Base-by-base conservation (phyloP, 2,888 invertebrate genomes). In the Diploptera punctata region DNA sequence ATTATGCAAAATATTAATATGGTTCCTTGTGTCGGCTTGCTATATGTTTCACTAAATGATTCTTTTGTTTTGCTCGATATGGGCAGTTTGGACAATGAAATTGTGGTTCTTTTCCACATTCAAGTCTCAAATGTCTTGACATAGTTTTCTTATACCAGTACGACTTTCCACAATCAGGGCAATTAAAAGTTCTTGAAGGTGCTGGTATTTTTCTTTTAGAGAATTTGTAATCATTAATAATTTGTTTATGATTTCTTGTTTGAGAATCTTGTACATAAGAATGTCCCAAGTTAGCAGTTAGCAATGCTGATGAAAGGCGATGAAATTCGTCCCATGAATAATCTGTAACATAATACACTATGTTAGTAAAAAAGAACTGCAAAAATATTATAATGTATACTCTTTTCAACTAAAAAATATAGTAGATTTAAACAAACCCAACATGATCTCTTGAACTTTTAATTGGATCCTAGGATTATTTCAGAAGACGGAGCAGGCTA, bases 61-160 rank as follows among this genome's bases (percentile, higher is more conserved):
- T 49, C 49, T 73, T 73, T 13, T 33, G 61, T 26, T 70, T 70
- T 21, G 43, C 38, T 19, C 62, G 67, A 24, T 71, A 60, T 7
- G 60, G 49, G 33, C 73, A 73, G 18, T 60, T 4, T 18, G 69
- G 69, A 60, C 78, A 78, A 10, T 74, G 74, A 69, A 77, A 78
- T 52, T 76, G 75, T 2, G 78, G 77, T 52, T 76, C 76, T 33
- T 77, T 75, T n/a, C 77, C 77, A 65, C 77, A 77, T 60, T 77
- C 77, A 43, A 62, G 54, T 43, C 16, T 54, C 21, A 54, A 13
- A 24, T 54, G 54, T 16, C 54, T 19, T 54, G 16, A 54, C 9
- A 54, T 9, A 13, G 19, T 54, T 54, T 26, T 26, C 21, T 54
- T 54, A 24, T 54, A 24, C 16, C 21, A 21, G 43, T 68, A 72